Evolutionary conservation across 2,888 invertebrate species (phyloP).

Genomic region (Drosophila conformis): DNA sequence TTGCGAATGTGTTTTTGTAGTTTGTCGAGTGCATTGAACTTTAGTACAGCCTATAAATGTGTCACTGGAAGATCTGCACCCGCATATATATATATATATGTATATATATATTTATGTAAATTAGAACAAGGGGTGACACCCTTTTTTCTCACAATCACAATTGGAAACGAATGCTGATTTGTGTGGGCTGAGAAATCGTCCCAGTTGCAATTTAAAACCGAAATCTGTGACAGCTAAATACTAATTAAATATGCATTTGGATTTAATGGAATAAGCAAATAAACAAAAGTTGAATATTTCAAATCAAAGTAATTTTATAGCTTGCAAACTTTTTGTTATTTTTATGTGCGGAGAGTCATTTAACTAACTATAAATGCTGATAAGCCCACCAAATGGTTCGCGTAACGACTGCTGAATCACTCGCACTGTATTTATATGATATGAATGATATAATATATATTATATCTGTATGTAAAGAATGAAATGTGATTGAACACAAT

Average conservation of each 20-base stretch:
- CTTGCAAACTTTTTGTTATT: background rate
- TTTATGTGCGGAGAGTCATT: slow-evolving; percentile 8
- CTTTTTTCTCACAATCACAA: slow-evolving; percentile 22
- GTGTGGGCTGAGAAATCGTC: slow-evolving; percentile 12
- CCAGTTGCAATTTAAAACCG: slow-evolving; percentile 12
- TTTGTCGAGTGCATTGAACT: slow-evolving; percentile 41
- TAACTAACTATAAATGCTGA: slow-evolving; percentile 25
- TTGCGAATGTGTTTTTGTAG: slow-evolving; percentile 26
- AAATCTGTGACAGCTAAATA: background rate
- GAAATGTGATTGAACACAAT: slow-evolving; percentile 30
- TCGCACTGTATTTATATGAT: slow-evolving; percentile 21
- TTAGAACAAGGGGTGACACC: slow-evolving; percentile 13
- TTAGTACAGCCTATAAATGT: slow-evolving; percentile 43
- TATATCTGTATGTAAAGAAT: background rate
- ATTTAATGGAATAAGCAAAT: background rate
- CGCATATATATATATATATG: slow-evolving; percentile 33
- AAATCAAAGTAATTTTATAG: background rate
- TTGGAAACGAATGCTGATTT: background rate
- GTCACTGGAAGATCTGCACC: slow-evolving; percentile 49
- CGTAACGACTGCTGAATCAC: slow-evolving; percentile 41
- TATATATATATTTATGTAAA: background rate
- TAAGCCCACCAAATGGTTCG: slow-evolving; percentile 35
- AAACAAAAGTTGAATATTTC: background rate
- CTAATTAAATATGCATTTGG: background rate
- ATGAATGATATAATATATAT: slow-evolving; percentile 12